These are phyloP conservation scores for Labia minor DNA, from an alignment of 2,888 invertebrate genomes.

Conservation along the genomic window DNA sequence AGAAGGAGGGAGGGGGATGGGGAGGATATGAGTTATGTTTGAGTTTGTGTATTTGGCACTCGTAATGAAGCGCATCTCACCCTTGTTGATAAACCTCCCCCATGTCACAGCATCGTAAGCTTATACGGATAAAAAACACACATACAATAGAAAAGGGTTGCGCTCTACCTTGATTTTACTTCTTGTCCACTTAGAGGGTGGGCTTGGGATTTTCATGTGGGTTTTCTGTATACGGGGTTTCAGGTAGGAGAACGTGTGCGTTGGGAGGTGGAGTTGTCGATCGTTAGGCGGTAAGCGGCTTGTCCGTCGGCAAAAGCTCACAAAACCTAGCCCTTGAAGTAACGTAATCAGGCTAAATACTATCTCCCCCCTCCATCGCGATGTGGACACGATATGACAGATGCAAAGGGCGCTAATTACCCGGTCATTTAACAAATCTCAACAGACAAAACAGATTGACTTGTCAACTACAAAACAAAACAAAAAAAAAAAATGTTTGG, in stretches of 20 bases:
- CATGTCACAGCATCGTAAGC: background rate
- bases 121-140: background rate
- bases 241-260: too few relatives aligned
- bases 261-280: background rate
- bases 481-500: too few relatives aligned
- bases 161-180: background rate
- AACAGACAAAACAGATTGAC: too few relatives aligned
- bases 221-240: background rate
- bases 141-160: conserved; percentile 1
- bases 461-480: too few relatives aligned
- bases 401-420: too few relatives aligned
- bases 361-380: background rate
- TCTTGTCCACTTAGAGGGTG: background rate
- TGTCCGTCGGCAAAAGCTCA: background rate
- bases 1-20: too few relatives aligned
- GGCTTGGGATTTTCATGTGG: background rate
- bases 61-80: background rate
- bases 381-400: too few relatives aligned
- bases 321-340: background rate
- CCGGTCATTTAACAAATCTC: too few relatives aligned
- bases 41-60: background rate
- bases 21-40: background rate
- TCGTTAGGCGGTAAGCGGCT: background rate
- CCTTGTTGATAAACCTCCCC: background rate
- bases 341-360: background rate